These are phyloP conservation scores for Apamea monoglypha DNA, from an alignment of 2,888 invertebrate genomes.

Conservation along the genomic window DNA sequence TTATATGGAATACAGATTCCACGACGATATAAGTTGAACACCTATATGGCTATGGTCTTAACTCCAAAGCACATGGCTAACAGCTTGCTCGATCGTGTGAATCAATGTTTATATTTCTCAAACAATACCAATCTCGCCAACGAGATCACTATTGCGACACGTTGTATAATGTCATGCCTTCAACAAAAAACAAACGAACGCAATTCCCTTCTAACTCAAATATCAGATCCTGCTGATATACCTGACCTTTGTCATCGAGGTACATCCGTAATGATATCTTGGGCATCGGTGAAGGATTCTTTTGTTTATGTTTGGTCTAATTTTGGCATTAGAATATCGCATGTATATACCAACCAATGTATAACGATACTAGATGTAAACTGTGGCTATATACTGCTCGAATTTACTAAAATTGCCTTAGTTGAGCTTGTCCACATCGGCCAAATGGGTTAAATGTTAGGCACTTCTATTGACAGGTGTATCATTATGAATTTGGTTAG, in stretches of 20 bases:
- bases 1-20: neutral
- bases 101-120: constrained; percentile 6
- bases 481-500: too few species aligned
- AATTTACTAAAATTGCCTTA: too few species aligned
- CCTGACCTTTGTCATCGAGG: constrained; percentile 46
- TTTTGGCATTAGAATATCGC: neutral
- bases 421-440: too few species aligned
- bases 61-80: constrained; percentile 12
- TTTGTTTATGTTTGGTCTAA: constrained; percentile 38
- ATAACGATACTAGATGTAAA: neutral
- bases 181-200: constrained; percentile 59
- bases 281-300: constrained; percentile 40
- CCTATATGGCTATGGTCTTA: neutral
- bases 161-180: constrained; percentile 49
- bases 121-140: constrained; percentile 47
- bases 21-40: neutral
- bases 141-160: constrained; percentile 56
- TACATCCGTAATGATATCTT: constrained; percentile 61
- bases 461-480: too few species aligned
- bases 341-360: neutral
- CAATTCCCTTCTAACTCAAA: constrained; percentile 66
- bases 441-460: too few species aligned
- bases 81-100: constrained; percentile 21
- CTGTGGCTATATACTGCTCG: neutral
- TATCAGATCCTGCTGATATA: constrained; percentile 62